Evolutionary conservation across 2,888 invertebrate genomes (phyloP).

Genomic region (Hirtodrosophila alboralis): DNA sequence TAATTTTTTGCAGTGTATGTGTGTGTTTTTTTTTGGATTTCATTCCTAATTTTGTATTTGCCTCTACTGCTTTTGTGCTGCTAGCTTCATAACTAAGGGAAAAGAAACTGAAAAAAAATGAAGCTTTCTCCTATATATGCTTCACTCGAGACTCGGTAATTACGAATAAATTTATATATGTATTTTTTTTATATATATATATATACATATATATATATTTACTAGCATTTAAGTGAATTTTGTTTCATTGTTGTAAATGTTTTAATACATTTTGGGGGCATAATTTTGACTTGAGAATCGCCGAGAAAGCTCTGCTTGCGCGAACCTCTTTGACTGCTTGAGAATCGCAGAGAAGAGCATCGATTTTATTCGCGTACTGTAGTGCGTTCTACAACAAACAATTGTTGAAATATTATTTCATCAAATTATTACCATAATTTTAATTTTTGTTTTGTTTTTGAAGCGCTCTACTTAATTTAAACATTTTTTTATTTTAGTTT

Average conservation of each 20-base stretch:
- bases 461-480: constrained; percentile 39
- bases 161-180: no score
- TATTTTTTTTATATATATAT: no score
- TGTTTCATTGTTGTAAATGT: background rate
- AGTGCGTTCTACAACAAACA: constrained; percentile 9
- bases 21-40: constrained; percentile 21
- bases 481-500: constrained; percentile 44
- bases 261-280: constrained; percentile 5
- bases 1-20: constrained; percentile 14
- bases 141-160: no score
- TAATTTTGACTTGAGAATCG: constrained; percentile 12
- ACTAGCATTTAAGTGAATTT: background rate
- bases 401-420: constrained; percentile 10
- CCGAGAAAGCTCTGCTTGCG: constrained; percentile 8
- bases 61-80: constrained; percentile 59
- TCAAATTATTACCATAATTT: background rate
- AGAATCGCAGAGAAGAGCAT: constrained; percentile 23
- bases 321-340: background rate
- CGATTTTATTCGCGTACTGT: constrained; percentile 1
- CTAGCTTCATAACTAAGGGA: constrained; percentile 38
- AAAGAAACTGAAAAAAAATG: constrained; percentile 34
- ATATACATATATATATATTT: constrained; percentile 1
- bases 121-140: no score
- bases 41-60: constrained; percentile 26
- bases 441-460: constrained; percentile 7